Conservation (phyloP, 2,797 vertebrate species). For the Cetoscarus ocellatus region DNA sequence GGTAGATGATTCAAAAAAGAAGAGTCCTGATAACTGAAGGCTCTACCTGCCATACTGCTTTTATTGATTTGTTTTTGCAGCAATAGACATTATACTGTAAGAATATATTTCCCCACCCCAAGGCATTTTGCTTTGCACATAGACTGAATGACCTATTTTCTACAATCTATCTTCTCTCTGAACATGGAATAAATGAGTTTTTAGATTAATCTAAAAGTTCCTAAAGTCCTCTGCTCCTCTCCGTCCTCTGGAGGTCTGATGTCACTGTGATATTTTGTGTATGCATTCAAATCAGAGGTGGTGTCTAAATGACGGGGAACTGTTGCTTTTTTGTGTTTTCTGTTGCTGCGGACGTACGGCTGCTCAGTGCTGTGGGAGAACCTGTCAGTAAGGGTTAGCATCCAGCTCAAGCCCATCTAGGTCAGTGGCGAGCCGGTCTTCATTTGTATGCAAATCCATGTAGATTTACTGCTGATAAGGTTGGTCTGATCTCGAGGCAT, state of each 20-base stretch:
- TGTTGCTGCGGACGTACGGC: constrained; percentile 38
- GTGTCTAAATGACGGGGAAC: constrained; percentile 19
- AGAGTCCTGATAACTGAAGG: too few species aligned
- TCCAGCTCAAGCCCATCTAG: constrained; percentile 74
- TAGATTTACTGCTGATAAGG: constrained; percentile 81
- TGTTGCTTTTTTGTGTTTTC: constrained; percentile 44
- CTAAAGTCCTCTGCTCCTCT: neutral
- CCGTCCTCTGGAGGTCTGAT: too few species aligned
- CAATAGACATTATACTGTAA: too few species aligned
- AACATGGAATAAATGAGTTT: too few species aligned
- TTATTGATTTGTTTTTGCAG: too few species aligned
- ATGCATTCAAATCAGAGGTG: constrained; percentile 24
- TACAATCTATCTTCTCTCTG: too few species aligned
- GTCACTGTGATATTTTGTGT: constrained; percentile 1
- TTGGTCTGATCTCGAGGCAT: constrained; percentile 75
- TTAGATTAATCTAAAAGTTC: too few species aligned
- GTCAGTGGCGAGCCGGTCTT: constrained; percentile 74
- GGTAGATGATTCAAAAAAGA: too few species aligned
- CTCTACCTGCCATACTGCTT: too few species aligned
- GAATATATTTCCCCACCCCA: too few species aligned
- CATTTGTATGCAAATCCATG: constrained; percentile 84
- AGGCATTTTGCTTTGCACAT: too few species aligned
- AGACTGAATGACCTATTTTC: too few species aligned
- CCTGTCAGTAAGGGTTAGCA: constrained; percentile 75
- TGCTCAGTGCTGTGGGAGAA: constrained; percentile 68